Evolutionary conservation across 1,140 invertebrate genomes (phyloP).

Genomic region (Drosophila quadrilineata): DNA sequence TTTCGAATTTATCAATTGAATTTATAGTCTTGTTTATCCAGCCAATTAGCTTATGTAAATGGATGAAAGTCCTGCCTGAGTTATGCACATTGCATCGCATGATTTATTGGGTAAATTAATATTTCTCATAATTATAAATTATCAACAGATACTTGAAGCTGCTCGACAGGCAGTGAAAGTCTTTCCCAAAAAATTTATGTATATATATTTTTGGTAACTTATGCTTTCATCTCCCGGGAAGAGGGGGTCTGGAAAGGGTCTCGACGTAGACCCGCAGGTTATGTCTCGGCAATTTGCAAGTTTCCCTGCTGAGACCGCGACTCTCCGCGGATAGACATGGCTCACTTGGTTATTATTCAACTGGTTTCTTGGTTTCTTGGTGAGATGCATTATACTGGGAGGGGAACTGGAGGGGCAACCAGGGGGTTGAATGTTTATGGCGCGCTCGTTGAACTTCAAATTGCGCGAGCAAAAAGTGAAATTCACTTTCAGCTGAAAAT

Average conservation of each 20-base stretch:
- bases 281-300: constrained; percentile 71
- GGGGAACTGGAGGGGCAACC: not conserved
- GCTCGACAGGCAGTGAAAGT: constrained; percentile 64
- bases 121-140: constrained; percentile 63
- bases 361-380: constrained; percentile 67
- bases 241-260: constrained; percentile 18
- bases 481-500: constrained; percentile 38
- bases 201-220: no score
- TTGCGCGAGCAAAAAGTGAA: constrained; percentile 68
- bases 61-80: no score
- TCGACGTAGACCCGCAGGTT: constrained; percentile 59
- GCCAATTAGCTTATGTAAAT: constrained; percentile 16
- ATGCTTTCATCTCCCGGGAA: constrained; percentile 24
- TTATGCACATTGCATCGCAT: constrained; percentile 11
- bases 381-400: constrained; percentile 29
- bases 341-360: constrained; percentile 65
- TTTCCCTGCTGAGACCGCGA: constrained; percentile 41
- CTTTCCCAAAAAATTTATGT: constrained; percentile 58
- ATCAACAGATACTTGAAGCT: constrained; percentile 35
- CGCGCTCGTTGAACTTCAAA: constrained; percentile 69
- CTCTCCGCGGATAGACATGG: constrained; percentile 14
- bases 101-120: constrained; percentile 18
- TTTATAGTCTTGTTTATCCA: constrained; percentile 2
- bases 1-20: not conserved
- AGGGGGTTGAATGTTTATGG: constrained; percentile 29